Percentiles rank a stretch among this genome's conserved stretches.
Evolutionary conservation across 2,888 invertebrate genomes (phyloP).

Genomic region (Agriotes lineatus): DNA sequence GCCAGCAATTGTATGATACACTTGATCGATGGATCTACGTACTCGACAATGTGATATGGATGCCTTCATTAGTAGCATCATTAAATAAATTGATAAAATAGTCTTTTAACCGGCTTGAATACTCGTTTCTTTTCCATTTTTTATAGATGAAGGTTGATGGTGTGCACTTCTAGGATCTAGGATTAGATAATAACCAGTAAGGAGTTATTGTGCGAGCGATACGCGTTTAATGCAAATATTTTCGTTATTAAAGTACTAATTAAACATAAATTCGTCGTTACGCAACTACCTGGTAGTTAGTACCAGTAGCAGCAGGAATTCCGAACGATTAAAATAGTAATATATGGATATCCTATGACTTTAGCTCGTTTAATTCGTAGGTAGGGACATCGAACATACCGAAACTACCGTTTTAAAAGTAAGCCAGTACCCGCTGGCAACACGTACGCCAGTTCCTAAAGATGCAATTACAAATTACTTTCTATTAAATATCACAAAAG

Average conservation of each 20-base stretch:
- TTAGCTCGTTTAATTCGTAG: not conserved
- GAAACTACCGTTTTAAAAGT: no score
- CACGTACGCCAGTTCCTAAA: not conserved
- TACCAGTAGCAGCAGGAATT: not conserved
- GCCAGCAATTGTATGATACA: not conserved
- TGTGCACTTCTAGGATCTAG: no score
- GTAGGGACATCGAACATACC: not conserved
- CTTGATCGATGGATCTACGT: slow-evolving; percentile 6
- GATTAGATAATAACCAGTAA: not conserved
- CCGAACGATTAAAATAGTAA: slow-evolving; percentile 2
- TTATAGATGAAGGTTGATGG: slow-evolving; percentile 4
- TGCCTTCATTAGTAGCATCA: slow-evolving; percentile 7
- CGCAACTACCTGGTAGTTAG: not conserved
- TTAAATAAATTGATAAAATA: slow-evolving; percentile 9
- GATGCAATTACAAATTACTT: slow-evolving; percentile 1
- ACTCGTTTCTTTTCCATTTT: not conserved
- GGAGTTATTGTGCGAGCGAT: not conserved
- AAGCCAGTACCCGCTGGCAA: not conserved
- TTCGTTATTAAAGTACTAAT: slow-evolving; percentile 6
- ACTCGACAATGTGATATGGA: not conserved
- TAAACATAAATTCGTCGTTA: not conserved
- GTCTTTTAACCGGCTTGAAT: not conserved
- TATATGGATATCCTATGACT: not conserved
- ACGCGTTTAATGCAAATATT: not conserved
- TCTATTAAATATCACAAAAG: not conserved